Base-by-base conservation (phyloP, 2,888 invertebrate species). In the Coenonympha glycerion region DNA sequence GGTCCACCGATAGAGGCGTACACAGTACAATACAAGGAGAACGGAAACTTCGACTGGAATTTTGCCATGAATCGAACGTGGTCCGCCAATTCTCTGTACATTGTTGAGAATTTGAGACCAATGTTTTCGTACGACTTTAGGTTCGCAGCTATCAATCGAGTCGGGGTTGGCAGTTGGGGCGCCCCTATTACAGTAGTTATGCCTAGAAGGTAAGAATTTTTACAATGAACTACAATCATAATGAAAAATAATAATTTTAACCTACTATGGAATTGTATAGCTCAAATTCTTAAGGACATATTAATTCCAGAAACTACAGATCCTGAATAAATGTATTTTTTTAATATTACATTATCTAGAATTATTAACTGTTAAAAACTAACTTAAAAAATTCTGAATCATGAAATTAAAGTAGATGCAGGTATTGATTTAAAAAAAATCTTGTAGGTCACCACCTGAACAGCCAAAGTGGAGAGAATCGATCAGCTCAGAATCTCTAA, bases 81-180 rank as follows among this genome's bases (percentile, higher is more conserved):
- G 96, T 91, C 93, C 52, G 89, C 90, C 40, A 94, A 92, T 64
- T 92, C 93, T 1, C 90, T 92, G 0, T 96, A 95, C 73, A 92
- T 94, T 54, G 86, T 97, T 30, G 96, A 96, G 73, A 90, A 91
- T 58, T 81, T 97, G 52, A 88, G 88, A 48, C 95, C 96, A 0
- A 91, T 93, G 84, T 91, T 90, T 42, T 87, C 89, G 0, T 97
- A 96, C 76, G 90, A 91, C 66, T 95, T 96, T 71, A 90, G 94
- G 58, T 96, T 97, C 74, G 93, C 95, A 9, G 95, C 95, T 2
- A 88, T 90, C 49, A 97, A 96, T 78, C 92, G 92, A 64, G 96
- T 95, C 0, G 96, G 96, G 0, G 78, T 91, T 13, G 94, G 95
- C 6, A 88, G 89, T 9, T 97, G 92, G 92, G 91, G 91, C 18